Evolutionary conservation across 2,113 vertebrate genomes (phyloP).

Genomic region (Brachyhypopomus gauderio): DNA sequence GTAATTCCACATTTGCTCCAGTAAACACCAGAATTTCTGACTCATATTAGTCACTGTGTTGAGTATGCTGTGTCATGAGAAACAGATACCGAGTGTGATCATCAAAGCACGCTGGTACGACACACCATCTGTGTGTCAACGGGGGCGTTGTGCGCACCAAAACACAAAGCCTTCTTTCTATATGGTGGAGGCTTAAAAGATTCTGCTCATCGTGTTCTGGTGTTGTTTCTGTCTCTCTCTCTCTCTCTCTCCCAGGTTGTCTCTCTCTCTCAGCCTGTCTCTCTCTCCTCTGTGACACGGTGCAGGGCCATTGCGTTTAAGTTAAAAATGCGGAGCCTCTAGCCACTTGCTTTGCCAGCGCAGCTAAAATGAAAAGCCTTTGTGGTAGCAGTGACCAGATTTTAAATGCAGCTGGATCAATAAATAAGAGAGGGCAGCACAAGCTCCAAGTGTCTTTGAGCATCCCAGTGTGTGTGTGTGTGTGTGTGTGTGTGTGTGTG

Average conservation of each 20-base stretch:
- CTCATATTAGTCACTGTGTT: not conserved
- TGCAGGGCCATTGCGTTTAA: too few species aligned
- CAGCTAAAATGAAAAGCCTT: conserved; percentile 89
- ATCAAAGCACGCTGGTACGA: conserved; percentile 13
- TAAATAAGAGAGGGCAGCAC: conserved; percentile 74
- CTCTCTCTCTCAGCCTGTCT: too few species aligned
- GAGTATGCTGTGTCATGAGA: not conserved
- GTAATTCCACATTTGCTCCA: not conserved
- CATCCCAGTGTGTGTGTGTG: conserved; percentile 42
- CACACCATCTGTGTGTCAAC: not conserved
- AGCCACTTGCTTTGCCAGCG: conserved; percentile 78
- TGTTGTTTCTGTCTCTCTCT: conserved; percentile 34
- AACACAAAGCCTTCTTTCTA: conserved; percentile 30
- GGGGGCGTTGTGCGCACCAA: not conserved
- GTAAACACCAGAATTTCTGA: not conserved
- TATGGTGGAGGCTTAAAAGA: conserved; percentile 19
- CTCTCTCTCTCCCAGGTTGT: too few species aligned
- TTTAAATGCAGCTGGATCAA: conserved; percentile 96
- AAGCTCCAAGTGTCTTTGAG: conserved; percentile 72
- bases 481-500: conserved; percentile 61
- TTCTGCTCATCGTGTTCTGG: not conserved
- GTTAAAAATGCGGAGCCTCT: conserved; percentile 85
- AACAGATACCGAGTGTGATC: conserved; percentile 15
- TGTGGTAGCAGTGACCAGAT: conserved; percentile 88
- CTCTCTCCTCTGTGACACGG: too few species aligned